Conservation (phyloP, 2,113 vertebrate species). For the Colinus virginianus region DNA sequence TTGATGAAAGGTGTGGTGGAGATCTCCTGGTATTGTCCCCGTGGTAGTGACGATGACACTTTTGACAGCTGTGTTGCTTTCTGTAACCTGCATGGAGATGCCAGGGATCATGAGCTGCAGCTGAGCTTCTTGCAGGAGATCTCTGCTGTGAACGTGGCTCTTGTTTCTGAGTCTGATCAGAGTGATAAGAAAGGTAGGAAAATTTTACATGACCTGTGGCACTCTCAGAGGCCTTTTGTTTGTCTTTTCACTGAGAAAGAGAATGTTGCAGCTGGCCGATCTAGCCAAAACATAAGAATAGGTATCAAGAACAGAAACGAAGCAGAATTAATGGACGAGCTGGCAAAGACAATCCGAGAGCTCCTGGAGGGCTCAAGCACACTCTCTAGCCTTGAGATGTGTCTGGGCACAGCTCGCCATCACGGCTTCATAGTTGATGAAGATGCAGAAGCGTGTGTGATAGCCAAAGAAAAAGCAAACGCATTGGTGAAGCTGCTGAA, state of each 20-base stretch:
- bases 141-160: constrained; percentile 69
- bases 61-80: constrained; percentile 77
- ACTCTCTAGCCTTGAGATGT: constrained; percentile 33
- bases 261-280: background rate
- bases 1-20: constrained; percentile 80
- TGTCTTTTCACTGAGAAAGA: constrained; percentile 64
- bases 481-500: constrained; percentile 35
- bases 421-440: constrained; percentile 69
- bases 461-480: constrained; percentile 49
- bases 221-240: constrained; percentile 69
- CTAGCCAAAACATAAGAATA: constrained; percentile 30
- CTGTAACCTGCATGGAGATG: constrained; percentile 80
- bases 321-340: constrained; percentile 57
- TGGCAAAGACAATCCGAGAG: constrained; percentile 41
- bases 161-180: constrained; percentile 43
- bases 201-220: constrained; percentile 50
- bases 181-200: background rate
- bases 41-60: constrained; percentile 66
- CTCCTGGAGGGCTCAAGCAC: constrained; percentile 24
- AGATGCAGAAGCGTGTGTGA: constrained; percentile 17
- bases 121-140: constrained; percentile 68
- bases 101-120: constrained; percentile 41
- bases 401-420: constrained; percentile 16
- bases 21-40: constrained; percentile 83
- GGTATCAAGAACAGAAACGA: constrained; percentile 72